A percentile compares a stretch with the other conserved stretches of the same genome.
Conservation (phyloP, 1,140 invertebrate species). For the Aradophagus sp. region DNA sequence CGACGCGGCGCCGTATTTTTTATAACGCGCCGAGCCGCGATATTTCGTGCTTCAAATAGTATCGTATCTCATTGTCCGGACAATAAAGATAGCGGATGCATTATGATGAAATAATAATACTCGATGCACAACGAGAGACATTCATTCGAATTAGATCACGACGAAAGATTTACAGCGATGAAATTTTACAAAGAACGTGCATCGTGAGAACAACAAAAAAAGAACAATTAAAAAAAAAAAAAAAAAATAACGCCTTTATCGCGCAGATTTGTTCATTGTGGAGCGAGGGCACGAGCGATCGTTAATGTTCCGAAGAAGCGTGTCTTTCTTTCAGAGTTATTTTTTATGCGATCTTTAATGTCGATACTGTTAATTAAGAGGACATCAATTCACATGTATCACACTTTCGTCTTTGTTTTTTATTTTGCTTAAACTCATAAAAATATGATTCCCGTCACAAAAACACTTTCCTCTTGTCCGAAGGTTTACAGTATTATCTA, state of each 20-base stretch:
- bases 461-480: no score
- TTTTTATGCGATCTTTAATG: constrained; percentile 34
- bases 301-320: constrained; percentile 30
- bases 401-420: no score
- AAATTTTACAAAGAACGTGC: constrained; percentile 25
- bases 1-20: constrained; percentile 13
- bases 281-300: constrained; percentile 34
- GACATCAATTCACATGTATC: constrained; percentile 26
- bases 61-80: constrained; percentile 30
- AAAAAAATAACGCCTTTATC: constrained; percentile 46
- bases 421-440: no score
- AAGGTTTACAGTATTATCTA: no score
- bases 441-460: no score
- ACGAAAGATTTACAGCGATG: constrained; percentile 37
- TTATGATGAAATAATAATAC: constrained; percentile 52
- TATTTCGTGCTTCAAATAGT: constrained; percentile 31
- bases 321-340: constrained; percentile 6
- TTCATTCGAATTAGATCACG: constrained; percentile 47
- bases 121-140: constrained; percentile 49
- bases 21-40: constrained; percentile 5
- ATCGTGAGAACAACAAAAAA: no score
- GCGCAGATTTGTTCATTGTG: constrained; percentile 41
- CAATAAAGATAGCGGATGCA: constrained; percentile 36
- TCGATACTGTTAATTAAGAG: constrained; percentile 29
- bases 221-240: no score